A percentile compares a stretch with the other conserved stretches of the same genome.
Conservation (phyloP, 2,797 vertebrate species). For the Cottoperca gobio region DNA sequence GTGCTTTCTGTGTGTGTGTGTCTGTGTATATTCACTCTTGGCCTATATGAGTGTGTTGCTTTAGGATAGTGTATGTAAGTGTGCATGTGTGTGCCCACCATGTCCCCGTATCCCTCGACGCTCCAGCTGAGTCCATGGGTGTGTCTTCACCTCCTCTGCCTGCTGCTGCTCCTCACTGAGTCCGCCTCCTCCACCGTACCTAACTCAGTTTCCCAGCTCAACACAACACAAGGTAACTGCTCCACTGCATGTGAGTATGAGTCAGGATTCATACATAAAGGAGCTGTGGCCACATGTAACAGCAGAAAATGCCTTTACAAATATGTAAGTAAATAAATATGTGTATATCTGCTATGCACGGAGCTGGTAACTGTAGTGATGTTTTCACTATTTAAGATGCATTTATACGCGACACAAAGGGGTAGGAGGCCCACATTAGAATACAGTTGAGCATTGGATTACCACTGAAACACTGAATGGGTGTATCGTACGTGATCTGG, state of each 20-base stretch:
- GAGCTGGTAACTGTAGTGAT: neutral
- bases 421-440: neutral
- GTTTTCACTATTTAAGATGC: neutral
- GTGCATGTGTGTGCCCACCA: conserved; percentile 45
- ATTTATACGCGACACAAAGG: neutral
- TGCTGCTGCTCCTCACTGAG: conserved; percentile 50
- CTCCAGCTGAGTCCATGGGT: conserved; percentile 33
- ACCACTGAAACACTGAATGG: too few relatives aligned
- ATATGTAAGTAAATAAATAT: too few relatives aligned
- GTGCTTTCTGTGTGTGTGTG: neutral
- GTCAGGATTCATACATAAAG: too few relatives aligned
- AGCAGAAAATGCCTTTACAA: neutral
- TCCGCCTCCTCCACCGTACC: neutral
- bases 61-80: conserved; percentile 5
- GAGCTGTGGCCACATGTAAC: neutral
- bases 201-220: accelerated
- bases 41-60: conserved; percentile 24
- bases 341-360: neutral
- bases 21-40: neutral
- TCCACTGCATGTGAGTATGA: conserved; percentile 42
- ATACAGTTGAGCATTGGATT: too few relatives aligned
- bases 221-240: neutral
- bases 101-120: conserved; percentile 48
- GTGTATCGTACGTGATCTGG: too few relatives aligned
- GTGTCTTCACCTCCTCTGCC: conserved; percentile 47